Evolutionary conservation across 2,113 vertebrate species (phyloP), one percentile per base, ranked within the genome.

Genomic region (Osmerus eperlanus): DNA sequence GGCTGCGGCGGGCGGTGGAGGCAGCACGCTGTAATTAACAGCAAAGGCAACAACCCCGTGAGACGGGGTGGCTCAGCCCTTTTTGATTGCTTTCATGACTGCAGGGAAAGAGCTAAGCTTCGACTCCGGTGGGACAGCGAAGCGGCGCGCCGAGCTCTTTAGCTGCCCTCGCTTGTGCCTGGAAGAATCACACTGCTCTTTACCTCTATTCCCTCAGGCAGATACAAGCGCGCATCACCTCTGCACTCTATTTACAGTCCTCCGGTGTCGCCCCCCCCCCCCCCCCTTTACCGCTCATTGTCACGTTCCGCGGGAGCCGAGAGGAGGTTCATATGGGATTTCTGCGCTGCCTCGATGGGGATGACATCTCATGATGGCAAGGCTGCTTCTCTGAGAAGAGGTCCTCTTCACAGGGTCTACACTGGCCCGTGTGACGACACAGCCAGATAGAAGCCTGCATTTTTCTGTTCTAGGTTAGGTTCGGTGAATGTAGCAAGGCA

Each of bases 41-140:
- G 52, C 5, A 73, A 28, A 56, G 63, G 63, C 36, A 66, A 32
- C n/a, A 29, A 65, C 63, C 71, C 55, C 14, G 19, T 18, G 71
- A 66, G 63, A 53, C 62, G 16, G 29, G 29, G 28, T 72, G 19
- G 52, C 51, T 64, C 61, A 64, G 61, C 28, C 29, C 63, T 65
- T 64, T 66, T 65, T 73, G 71, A 66, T 73, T 73, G 28, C 63
- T 66, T 73, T 73, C 32, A 52, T 73, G 61, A 62, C 71, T 13
- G 16, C 21, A 56, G 63, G 63, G 63, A 66, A 73, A 54, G 54
- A 63, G 47, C 41, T 71, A 47, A 64, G 62, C 62, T 47, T 63
- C 70, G 18, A n/a, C 36, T 71, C 70, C 6, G 53, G 21, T 63
- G 70, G 70, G 70, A 53, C 59, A 53, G 59, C 18, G 7, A 11